Percentiles rank a stretch among this genome's conserved stretches.
Evolutionary conservation across 2,888 invertebrate genomes (phyloP).

Genomic region (Zele albiditarsus): DNA sequence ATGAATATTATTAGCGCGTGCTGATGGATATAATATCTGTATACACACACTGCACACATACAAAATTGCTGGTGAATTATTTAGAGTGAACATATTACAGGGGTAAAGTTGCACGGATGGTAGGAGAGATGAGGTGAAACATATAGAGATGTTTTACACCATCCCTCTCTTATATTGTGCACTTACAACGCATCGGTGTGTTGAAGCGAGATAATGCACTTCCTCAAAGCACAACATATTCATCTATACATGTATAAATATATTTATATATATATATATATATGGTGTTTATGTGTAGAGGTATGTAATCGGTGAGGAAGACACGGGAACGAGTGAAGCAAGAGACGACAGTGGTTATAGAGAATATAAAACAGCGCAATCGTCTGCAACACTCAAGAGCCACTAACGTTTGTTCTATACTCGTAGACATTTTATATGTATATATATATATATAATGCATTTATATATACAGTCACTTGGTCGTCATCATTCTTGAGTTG

Average conservation of each 20-base stretch:
- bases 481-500: conserved; percentile 13
- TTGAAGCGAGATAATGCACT: conserved; percentile 54
- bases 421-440: not conserved
- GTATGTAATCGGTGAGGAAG: conserved; percentile 4
- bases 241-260: not conserved
- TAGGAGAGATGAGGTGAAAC: conserved; percentile 12
- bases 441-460: not conserved
- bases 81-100: conserved; percentile 36
- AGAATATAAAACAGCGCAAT: conserved; percentile 17
- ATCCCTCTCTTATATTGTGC: conserved; percentile 34
- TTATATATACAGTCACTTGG: not conserved
- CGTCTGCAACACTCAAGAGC: conserved; percentile 22
- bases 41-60: not conserved
- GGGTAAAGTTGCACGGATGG: not conserved
- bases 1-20: conserved; percentile 7
- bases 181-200: conserved; percentile 51
- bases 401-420: not conserved
- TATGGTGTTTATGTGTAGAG: not conserved
- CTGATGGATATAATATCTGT: not conserved
- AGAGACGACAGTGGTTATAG: not conserved
- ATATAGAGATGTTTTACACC: conserved; percentile 13
- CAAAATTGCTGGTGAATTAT: conserved; percentile 17
- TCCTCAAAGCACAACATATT: conserved; percentile 34
- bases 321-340: not conserved
- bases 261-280: not conserved